Evolutionary conservation across 2,113 vertebrate species (phyloP).

Genomic region (Periophthalmodon schlosseri): DNA sequence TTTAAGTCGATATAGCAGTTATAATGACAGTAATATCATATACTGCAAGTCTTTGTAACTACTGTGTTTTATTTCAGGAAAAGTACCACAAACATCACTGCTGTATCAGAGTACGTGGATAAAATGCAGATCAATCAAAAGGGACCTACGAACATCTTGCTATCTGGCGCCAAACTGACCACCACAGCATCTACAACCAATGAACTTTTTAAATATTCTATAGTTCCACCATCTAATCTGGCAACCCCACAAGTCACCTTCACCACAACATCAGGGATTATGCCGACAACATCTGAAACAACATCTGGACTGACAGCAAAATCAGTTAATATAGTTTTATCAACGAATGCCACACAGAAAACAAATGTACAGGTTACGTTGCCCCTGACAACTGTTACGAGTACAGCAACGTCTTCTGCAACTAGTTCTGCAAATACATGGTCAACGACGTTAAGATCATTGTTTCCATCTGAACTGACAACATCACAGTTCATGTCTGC

Average conservation of each 20-base stretch:
- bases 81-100: neutral
- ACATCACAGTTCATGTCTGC: neutral
- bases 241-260: neutral
- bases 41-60: neutral
- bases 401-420: neutral
- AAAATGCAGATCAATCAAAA: slow-evolving; percentile 58
- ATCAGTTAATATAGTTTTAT: neutral
- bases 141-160: slow-evolving; percentile 1
- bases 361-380: no score
- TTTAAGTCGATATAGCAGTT: no score
- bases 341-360: neutral
- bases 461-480: neutral
- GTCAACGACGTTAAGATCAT: neutral
- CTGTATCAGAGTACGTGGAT: slow-evolving; percentile 70
- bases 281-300: neutral
- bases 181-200: neutral
- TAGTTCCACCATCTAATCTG: neutral
- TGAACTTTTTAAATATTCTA: neutral
- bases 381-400: neutral
- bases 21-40: neutral
- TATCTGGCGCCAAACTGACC: neutral
- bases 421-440: neutral
- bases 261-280: neutral
- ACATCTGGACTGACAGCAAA: neutral
- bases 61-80: neutral